A percentile compares a stretch with the other conserved stretches of the same genome.
Conservation (phyloP, 2,113 vertebrate genomes). For the Phodopus roborovskii region DNA sequence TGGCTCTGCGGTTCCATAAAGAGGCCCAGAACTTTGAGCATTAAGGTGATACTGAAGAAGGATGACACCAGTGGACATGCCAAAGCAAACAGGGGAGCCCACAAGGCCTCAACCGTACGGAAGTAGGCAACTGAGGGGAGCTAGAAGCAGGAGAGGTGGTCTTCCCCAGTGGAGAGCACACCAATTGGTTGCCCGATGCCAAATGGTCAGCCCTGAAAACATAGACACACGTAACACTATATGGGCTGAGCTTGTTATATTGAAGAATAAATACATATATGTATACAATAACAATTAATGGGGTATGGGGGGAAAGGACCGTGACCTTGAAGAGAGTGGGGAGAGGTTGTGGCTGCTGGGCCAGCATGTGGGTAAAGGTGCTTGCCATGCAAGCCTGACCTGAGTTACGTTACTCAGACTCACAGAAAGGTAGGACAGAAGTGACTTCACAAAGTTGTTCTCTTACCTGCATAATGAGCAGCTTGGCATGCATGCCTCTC, state of each 20-base stretch:
- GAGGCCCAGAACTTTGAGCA: not conserved
- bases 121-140: not conserved
- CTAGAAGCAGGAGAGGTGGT: not conserved
- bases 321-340: not conserved
- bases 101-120: too few relatives aligned
- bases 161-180: not conserved
- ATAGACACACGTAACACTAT: not conserved
- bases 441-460: too few relatives aligned
- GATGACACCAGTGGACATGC: not conserved
- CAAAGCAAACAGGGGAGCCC: not conserved
- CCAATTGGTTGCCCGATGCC: not conserved
- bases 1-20: not conserved
- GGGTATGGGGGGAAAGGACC: too few relatives aligned
- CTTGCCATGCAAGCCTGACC: not conserved
- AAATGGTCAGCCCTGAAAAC: not conserved
- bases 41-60: not conserved
- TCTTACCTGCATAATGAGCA: not conserved
- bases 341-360: not conserved
- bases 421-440: not conserved
- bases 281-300: not conserved
- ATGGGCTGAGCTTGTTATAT: not conserved
- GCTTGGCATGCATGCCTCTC: not conserved
- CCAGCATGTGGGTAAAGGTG: not conserved
- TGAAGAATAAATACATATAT: not conserved
- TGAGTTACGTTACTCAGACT: not conserved